Percentiles rank a stretch among this genome's conserved stretches.
phyloP scores from a whole-genome alignment of 2,113 vertebrate genomes.

The Ivindomyrus marchei region DNA sequence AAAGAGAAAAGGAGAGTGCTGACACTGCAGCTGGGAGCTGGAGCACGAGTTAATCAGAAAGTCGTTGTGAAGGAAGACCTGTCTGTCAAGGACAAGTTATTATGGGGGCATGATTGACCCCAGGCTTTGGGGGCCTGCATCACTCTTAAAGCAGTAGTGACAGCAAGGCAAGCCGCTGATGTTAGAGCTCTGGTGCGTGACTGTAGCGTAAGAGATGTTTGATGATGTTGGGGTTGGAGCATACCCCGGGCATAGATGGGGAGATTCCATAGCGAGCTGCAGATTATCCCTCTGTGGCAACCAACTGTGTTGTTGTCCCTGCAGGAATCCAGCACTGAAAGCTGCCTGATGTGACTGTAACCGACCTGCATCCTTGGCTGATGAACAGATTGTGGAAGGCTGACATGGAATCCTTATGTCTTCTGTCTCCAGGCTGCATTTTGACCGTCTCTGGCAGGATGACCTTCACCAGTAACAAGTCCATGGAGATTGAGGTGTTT shows the following conservation, averaged over 20 bases:
- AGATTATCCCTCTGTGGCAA: not conserved
- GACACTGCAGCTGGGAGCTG: not conserved
- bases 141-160: not conserved
- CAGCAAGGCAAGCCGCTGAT: not conserved
- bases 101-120: not conserved
- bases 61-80: not conserved
- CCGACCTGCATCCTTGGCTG: not conserved
- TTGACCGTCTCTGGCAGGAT: conserved; percentile 85
- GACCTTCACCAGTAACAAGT: conserved; percentile 89
- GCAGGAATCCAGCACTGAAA: not conserved
- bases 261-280: not conserved
- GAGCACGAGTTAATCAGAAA: not conserved
- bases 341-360: not conserved
- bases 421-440: conserved; percentile 65
- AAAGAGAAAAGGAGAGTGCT: not conserved
- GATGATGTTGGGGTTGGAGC: not conserved
- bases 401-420: conserved; percentile 5
- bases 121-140: not conserved
- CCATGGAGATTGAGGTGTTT: conserved; percentile 94
- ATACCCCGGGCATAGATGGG: not conserved
- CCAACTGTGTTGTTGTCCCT: not conserved
- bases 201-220: not conserved
- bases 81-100: not conserved
- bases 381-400: not conserved
- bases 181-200: not conserved